These are phyloP conservation scores for Maccullochella peelii DNA, from an alignment of 2,113 vertebrate genomes.

Conservation along the genomic window DNA sequence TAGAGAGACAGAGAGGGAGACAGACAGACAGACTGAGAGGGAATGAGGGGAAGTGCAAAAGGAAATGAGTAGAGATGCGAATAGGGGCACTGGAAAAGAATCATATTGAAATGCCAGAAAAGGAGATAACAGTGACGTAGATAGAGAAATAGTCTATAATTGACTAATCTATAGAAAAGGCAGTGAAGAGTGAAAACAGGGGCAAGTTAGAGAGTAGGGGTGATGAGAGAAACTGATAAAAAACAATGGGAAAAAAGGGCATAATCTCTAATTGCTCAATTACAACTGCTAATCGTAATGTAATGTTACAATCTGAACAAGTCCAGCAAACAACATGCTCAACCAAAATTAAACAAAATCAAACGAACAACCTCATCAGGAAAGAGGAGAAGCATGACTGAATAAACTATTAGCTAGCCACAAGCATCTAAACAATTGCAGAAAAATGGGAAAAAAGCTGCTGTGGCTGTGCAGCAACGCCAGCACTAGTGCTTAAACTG, in stretches of 20 bases:
- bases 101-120: neutral
- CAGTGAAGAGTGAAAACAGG: neutral
- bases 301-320: neutral
- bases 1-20: neutral
- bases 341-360: slow-evolving; percentile 4
- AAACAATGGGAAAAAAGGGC: neutral
- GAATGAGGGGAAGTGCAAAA: neutral
- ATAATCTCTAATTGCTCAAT: slow-evolving; percentile 13
- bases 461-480: neutral
- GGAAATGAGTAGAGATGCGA: neutral
- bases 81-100: no score
- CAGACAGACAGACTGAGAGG: neutral
- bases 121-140: neutral
- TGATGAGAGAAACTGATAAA: neutral
- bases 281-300: neutral
- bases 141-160: neutral
- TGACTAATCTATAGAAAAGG: neutral
- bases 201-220: neutral
- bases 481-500: neutral
- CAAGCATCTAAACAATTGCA: neutral
- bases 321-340: neutral
- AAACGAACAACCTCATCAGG: slow-evolving; percentile 6
- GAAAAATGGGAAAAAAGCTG: neutral
- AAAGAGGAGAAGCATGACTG: neutral
- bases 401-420: neutral